Evolutionary conservation across 1,140 invertebrate species (phyloP), one percentile per base, ranked within the genome.

Genomic region (Yoshiicerus persimilis): DNA sequence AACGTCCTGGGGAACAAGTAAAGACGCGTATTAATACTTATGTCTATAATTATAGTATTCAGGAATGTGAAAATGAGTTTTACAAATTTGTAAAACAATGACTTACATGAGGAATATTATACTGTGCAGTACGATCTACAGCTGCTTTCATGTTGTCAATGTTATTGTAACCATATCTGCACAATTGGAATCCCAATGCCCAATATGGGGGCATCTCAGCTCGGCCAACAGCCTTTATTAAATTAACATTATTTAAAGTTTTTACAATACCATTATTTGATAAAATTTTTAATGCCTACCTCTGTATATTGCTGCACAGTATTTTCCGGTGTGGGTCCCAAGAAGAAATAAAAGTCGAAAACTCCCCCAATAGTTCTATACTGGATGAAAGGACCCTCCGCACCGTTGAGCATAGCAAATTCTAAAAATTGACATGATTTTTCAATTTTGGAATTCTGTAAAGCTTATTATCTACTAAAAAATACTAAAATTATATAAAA

Each of bases 161-260:
- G 30, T 89, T 92, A 34, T 92, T 89, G 88, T 93, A 94, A 8
- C 93, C 93, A 88, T 91, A 94, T 27, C 93, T 91, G 86, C 91
- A 93, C 6, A 88, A 27, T 39, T 88, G 88, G 47, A 88, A 88
- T 1, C 88, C 75, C 1, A 88, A 20, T 5, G 88, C 88, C 93
- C 93, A 94, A 88, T 94, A 94, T 27, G 94, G 93, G n/a, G 93
- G 93, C 90, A 94, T 92, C 84, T 91, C 91, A 1, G 93, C 92
- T 13, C 92, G 90, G 5, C 94, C 94, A 75, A 94, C 92, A 25
- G 92, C 90, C 89, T 91, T 4, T 62, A n/a, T 32, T 41, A 77
- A 80, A 87, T 77, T 0, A 94, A 90, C 80, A n/a, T n/a, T n/a
- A n/a, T n/a, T n/a, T n/a, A n/a, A 41, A 41, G 16, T 10, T 41